These are phyloP conservation scores for Mohoua ochrocephala DNA, from an alignment of 2,113 vertebrate species.

Conservation along the genomic window DNA sequence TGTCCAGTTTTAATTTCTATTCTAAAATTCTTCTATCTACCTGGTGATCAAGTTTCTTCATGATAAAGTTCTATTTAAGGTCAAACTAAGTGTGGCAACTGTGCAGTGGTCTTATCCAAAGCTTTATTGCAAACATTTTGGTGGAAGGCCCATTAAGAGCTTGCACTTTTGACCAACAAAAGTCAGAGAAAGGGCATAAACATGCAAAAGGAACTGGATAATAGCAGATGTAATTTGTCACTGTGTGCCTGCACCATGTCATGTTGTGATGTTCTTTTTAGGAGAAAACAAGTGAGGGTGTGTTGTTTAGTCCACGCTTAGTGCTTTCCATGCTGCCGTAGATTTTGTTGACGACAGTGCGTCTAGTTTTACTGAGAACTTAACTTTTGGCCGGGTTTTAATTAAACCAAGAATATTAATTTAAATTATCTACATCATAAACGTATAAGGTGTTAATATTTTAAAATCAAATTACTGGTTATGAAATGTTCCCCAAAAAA, in stretches of 20 bases:
- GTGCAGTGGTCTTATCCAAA: not conserved
- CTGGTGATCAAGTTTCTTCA: not conserved
- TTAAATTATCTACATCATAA: not conserved
- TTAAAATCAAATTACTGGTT: not conserved
- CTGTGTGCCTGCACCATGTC: fast-evolving
- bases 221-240: not conserved
- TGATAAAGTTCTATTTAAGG: not conserved
- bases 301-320: not conserved
- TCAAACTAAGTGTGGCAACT: not conserved
- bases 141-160: not conserved
- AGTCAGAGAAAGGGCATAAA: not conserved
- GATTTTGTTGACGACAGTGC: not conserved
- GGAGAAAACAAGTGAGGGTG: not conserved
- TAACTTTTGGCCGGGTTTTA: not conserved
- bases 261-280: not conserved
- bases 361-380: not conserved
- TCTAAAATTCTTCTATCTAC: not conserved
- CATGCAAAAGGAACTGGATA: not conserved
- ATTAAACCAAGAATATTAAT: not conserved
- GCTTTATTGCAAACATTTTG: not conserved
- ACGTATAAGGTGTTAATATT: not conserved
- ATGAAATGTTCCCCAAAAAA: not conserved
- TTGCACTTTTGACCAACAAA: not conserved
- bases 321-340: not conserved
- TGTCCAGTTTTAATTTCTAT: not conserved